These are phyloP conservation scores for Hiodon tergisus DNA, from an alignment of 2,113 vertebrate species.

Conservation along the genomic window DNA sequence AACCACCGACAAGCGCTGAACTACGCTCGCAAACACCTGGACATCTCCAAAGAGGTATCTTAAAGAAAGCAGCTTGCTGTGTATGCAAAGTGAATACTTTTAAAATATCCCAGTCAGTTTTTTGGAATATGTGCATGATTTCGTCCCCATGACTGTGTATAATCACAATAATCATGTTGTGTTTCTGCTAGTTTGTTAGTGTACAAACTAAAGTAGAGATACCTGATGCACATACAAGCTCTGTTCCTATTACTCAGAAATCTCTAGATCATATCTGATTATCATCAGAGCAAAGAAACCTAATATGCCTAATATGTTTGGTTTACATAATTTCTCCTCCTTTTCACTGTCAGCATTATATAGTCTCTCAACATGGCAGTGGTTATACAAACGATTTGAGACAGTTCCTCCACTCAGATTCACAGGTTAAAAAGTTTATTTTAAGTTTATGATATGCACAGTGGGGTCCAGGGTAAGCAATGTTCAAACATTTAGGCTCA, in stretches of 20 bases:
- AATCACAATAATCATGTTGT: too few relatives aligned
- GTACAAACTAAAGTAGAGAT: neutral
- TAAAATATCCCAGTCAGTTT: neutral
- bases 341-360: neutral
- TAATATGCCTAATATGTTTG: neutral
- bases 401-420: too few relatives aligned
- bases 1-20: conserved; percentile 83
- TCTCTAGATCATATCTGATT: neutral
- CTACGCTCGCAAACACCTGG: conserved; percentile 84
- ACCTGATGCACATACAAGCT: conserved; percentile 1
- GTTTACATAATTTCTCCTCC: neutral
- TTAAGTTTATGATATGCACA: too few relatives aligned
- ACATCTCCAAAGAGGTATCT: conserved; percentile 90
- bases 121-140: too few relatives aligned
- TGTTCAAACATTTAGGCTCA: too few relatives aligned
- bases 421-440: too few relatives aligned
- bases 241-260: neutral
- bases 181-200: neutral
- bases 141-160: too few relatives aligned
- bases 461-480: too few relatives aligned
- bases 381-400: conserved; percentile 8
- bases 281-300: neutral
- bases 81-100: neutral
- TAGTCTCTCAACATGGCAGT: neutral
- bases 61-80: neutral